A percentile compares a stretch with the other conserved stretches of the same genome.
phyloP scores from a whole-genome alignment of 2,888 invertebrate species.

The Dicyrtomina minuta region DNA sequence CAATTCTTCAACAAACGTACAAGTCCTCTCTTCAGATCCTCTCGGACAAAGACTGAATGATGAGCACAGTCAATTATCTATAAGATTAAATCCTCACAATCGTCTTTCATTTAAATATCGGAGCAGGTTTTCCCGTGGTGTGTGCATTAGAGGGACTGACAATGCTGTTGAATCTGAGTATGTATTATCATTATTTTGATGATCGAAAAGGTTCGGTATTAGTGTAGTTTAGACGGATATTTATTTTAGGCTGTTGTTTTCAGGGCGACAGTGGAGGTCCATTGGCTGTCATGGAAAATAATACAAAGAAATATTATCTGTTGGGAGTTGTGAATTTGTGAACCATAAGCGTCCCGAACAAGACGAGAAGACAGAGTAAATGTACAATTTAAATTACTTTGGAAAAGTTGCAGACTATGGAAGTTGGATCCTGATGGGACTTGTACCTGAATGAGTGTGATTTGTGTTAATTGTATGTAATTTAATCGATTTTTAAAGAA shows the following conservation, averaged over 20 bases:
- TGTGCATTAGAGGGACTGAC: slow-evolving; percentile 38
- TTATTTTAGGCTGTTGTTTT: too few relatives aligned
- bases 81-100: slow-evolving; percentile 22
- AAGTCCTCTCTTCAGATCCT: slow-evolving; percentile 36
- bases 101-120: slow-evolving; percentile 38
- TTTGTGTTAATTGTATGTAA: too few relatives aligned
- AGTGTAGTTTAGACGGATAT: too few relatives aligned
- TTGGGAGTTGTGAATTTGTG: slow-evolving; percentile 42
- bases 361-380: slow-evolving; percentile 28
- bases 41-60: slow-evolving; percentile 32
- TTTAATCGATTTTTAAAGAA: too few relatives aligned
- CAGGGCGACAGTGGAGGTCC: slow-evolving; percentile 44
- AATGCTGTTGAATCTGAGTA: slow-evolving; percentile 40
- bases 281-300: slow-evolving; percentile 11
- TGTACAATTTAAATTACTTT: slow-evolving; percentile 45
- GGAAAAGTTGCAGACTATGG: slow-evolving; percentile 37
- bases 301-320: slow-evolving; percentile 21
- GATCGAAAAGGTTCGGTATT: too few relatives aligned
- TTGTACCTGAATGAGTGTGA: slow-evolving; percentile 27
- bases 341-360: slow-evolving; percentile 42
- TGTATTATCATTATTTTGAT: too few relatives aligned
- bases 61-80: slow-evolving; percentile 38
- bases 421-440: slow-evolving; percentile 42
- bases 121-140: slow-evolving; percentile 33
- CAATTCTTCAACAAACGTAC: slow-evolving; percentile 40